These are phyloP conservation scores for Clytia hemisphaerica DNA, from an alignment of 30 jellyfish, hydroid and myxozoan genomes.

Conservation along the genomic window DNA sequence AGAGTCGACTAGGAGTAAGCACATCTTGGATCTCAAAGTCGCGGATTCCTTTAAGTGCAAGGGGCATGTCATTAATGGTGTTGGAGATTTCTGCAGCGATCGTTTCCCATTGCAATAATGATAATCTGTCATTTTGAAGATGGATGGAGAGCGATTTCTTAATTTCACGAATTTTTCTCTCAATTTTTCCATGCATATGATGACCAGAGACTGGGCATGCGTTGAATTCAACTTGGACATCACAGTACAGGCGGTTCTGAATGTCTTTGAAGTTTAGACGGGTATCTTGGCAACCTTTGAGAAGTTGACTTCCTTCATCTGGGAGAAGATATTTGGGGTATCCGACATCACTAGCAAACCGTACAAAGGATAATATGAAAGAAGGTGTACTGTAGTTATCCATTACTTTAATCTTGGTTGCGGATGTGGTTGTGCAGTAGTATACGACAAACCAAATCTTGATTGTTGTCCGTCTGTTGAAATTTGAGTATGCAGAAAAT, in stretches of 20 bases:
- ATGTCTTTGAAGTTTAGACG: neutral
- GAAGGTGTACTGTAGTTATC: neutral
- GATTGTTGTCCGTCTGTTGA: neutral
- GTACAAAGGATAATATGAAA: neutral
- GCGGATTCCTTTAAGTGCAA: too few species aligned
- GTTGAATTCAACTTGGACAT: constrained; percentile 1
- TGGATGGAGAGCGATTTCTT: too few species aligned
- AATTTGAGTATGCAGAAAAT: neutral
- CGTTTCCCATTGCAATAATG: too few species aligned
- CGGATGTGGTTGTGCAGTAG: too few species aligned
- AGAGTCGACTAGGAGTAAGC: too few species aligned
- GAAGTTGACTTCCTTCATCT: neutral
- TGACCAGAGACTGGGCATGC: constrained; percentile 14
- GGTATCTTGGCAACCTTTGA: too few species aligned
- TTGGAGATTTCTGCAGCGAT: too few species aligned
- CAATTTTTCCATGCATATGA: constrained; percentile 13
- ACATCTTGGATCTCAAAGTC: too few species aligned
- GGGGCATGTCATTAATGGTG: too few species aligned
- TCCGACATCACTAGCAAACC: too few species aligned
- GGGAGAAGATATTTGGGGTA: neutral
- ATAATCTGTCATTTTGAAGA: too few species aligned
- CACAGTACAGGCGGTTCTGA: neutral
- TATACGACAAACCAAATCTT: too few species aligned
- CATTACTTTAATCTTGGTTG: neutral
- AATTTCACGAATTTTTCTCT: neutral